Evolutionary conservation across 2,113 vertebrate genomes (phyloP).

Genomic region (Pluvialis apricaria): DNA sequence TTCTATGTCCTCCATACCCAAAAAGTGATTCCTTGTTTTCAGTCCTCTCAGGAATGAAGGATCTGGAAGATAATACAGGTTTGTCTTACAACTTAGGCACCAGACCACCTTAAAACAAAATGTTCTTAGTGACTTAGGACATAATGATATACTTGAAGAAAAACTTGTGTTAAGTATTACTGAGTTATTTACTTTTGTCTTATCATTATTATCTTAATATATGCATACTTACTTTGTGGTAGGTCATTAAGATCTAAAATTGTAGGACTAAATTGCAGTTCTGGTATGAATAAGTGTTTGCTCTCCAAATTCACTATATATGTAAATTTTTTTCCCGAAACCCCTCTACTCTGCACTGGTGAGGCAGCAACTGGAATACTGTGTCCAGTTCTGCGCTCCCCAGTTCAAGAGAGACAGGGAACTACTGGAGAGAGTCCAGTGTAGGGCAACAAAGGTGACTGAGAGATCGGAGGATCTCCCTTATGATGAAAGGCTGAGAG

Average conservation of each 20-base stretch:
- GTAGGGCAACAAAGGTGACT: no score
- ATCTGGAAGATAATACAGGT: not conserved
- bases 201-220: not conserved
- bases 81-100: not conserved
- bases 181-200: not conserved
- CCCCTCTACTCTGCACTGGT: no score
- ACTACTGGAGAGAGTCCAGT: no score
- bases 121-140: not conserved
- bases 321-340: not conserved
- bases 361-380: no score
- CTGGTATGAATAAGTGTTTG: not conserved
- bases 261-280: not conserved
- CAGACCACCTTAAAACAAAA: not conserved
- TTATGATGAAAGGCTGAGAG: no score
- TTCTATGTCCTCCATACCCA: not conserved
- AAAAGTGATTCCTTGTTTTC: not conserved
- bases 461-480: no score
- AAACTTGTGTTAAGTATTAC: not conserved
- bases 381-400: no score
- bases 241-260: not conserved
- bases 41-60: not conserved
- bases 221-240: not conserved
- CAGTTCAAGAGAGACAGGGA: no score
- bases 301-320: not conserved
- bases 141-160: not conserved